phyloP scores from a whole-genome alignment of 2,113 vertebrate genomes.

The Cavia aperea region DNA sequence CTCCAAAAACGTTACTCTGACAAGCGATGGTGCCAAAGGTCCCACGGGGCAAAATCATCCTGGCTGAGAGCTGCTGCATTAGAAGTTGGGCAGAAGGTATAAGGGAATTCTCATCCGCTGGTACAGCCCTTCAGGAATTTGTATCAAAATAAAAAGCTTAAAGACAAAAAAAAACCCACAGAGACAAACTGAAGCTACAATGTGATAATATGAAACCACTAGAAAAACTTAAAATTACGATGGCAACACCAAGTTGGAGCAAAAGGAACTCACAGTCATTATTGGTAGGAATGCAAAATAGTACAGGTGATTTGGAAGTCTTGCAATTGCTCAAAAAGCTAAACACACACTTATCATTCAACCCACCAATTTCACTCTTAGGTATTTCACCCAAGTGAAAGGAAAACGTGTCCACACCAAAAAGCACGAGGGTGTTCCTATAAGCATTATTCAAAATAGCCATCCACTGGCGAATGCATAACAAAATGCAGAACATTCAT shows the following conservation, averaged over 20 bases:
- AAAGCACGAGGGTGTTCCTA: not conserved
- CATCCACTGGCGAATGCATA: not conserved
- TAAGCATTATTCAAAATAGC: not conserved
- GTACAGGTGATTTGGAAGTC: not conserved
- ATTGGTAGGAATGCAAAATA: not conserved
- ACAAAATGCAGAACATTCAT: not conserved
- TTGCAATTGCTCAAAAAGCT: not conserved
- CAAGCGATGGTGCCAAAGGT: not conserved
- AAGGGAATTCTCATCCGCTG: not conserved
- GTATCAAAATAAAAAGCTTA: slow-evolving; percentile 1
- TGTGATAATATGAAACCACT: not conserved
- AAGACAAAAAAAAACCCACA: not conserved
- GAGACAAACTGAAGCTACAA: not conserved
- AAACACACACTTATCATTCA: not conserved
- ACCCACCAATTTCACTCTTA: not conserved
- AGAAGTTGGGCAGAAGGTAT: not conserved
- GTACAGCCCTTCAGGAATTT: not conserved
- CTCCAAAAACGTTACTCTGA: not conserved
- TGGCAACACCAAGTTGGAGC: not conserved
- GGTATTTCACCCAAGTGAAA: not conserved
- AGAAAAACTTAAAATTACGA: not conserved
- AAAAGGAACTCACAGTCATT: not conserved
- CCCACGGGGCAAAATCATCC: not conserved
- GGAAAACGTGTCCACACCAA: not conserved
- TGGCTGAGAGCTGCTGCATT: not conserved